phyloP scores from a whole-genome alignment of 1,140 invertebrate species.

The Metaphire vulgaris region DNA sequence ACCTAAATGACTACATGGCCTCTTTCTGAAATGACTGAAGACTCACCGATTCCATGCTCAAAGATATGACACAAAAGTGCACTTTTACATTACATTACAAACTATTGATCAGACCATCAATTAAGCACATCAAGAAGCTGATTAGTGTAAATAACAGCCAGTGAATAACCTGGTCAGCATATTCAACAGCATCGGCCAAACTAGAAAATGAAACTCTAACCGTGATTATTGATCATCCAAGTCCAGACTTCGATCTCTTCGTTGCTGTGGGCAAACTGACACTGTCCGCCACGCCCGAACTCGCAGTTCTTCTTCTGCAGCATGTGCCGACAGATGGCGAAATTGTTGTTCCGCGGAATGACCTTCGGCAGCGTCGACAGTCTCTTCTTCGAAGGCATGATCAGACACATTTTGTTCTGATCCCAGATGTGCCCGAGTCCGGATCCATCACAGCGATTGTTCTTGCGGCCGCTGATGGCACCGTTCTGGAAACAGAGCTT shows the following conservation, averaged over 20 bases:
- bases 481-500: constrained; percentile 21
- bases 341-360: constrained; percentile 35
- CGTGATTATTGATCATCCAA: constrained; percentile 30
- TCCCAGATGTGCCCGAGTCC: constrained; percentile 7
- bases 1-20: too few relatives aligned
- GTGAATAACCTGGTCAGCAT: too few relatives aligned
- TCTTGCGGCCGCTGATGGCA: background rate
- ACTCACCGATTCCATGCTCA: too few relatives aligned
- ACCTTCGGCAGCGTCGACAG: constrained; percentile 36
- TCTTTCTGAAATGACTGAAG: too few relatives aligned
- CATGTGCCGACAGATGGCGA: constrained; percentile 40
- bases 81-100: too few relatives aligned
- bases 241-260: constrained; percentile 68
- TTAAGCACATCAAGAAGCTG: too few relatives aligned
- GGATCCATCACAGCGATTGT: background rate
- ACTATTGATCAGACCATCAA: too few relatives aligned
- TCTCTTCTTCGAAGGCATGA: constrained; percentile 36
- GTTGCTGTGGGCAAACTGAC: constrained; percentile 83
- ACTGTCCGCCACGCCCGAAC: constrained; percentile 62
- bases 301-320: constrained; percentile 37
- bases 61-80: too few relatives aligned
- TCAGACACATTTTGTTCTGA: constrained; percentile 31
- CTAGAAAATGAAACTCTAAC: too few relatives aligned
- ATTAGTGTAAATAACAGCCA: too few relatives aligned
- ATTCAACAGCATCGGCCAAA: too few relatives aligned